phyloP scores from a whole-genome alignment of 2,113 vertebrate species.

The Datnioides undecimradiatus region DNA sequence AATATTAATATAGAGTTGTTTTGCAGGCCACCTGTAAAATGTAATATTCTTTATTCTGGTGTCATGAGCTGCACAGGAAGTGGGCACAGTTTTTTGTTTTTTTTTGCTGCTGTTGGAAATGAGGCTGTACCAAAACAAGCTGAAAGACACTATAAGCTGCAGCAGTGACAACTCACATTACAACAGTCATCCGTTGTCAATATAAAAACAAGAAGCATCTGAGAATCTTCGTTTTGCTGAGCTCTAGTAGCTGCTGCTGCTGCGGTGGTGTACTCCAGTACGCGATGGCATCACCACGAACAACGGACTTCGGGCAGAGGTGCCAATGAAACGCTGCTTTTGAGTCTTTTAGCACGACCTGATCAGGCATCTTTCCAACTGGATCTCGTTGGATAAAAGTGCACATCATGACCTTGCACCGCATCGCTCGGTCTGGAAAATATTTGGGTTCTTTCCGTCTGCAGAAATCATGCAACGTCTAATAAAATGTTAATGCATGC shows the following conservation, averaged over 20 bases:
- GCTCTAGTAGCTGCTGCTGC: background rate
- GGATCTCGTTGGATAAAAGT: slow-evolving; percentile 27
- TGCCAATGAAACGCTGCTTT: background rate
- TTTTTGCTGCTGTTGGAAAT: background rate
- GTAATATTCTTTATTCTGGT: too few species aligned
- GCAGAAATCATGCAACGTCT: background rate
- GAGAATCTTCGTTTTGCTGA: background rate
- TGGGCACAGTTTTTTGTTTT: too few species aligned
- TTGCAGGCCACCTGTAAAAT: too few species aligned
- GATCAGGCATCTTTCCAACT: slow-evolving; percentile 14
- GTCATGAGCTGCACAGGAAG: too few species aligned
- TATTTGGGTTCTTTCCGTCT: background rate
- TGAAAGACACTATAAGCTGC: too few species aligned
- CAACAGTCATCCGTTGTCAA: background rate
- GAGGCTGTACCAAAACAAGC: background rate
- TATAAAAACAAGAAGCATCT: background rate
- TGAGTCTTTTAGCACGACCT: slow-evolving; percentile 34
- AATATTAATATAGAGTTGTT: too few species aligned
- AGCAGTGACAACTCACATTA: too few species aligned
- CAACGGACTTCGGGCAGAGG: background rate
- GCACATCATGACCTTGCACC: slow-evolving; percentile 31
- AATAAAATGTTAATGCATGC: slow-evolving; percentile 8
- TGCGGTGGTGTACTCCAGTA: background rate
- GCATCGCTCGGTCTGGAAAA: background rate
- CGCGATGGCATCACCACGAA: background rate